Evolutionary conservation across 2,797 vertebrate genomes (phyloP).

Genomic region (Lerista edwardsae): DNA sequence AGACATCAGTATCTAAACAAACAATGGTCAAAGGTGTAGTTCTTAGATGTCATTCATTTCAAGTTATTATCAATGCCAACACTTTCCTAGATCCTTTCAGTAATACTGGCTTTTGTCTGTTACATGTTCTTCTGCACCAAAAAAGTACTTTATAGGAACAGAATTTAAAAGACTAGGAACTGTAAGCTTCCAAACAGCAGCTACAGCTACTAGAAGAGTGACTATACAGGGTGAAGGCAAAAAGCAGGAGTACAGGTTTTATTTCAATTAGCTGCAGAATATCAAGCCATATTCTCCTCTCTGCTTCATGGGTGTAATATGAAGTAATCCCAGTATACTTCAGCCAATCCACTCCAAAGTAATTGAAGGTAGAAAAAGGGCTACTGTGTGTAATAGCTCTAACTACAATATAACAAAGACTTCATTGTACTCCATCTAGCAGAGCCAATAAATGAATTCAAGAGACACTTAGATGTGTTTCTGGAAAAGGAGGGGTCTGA

Average conservation of each 20-base stretch:
- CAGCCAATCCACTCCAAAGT: slow-evolving; percentile 17
- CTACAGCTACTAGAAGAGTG: slow-evolving; percentile 2
- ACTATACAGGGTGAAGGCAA: neutral
- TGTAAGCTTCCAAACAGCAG: neutral
- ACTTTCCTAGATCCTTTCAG: neutral
- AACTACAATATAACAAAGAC: slow-evolving; percentile 73
- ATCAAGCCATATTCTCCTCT: slow-evolving; percentile 34
- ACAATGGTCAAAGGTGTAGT: no score
- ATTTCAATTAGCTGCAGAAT: slow-evolving; percentile 50
- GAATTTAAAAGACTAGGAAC: neutral
- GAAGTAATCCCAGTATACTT: slow-evolving; percentile 35
- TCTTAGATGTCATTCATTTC: neutral
- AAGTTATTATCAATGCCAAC: neutral
- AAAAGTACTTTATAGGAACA: neutral
- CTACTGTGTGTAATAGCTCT: slow-evolving; percentile 49
- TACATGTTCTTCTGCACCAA: neutral
- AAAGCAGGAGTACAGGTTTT: neutral
- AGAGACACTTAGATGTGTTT: slow-evolving; percentile 80
- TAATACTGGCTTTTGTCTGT: neutral
- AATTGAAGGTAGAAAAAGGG: slow-evolving; percentile 56
- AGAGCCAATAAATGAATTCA: slow-evolving; percentile 75
- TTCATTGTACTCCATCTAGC: slow-evolving; percentile 70
- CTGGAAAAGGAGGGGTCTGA: slow-evolving; percentile 65
- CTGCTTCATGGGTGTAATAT: slow-evolving; percentile 15
- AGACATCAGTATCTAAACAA: neutral